Evolutionary conservation across 2,113 vertebrate species (phyloP), one percentile per base, ranked within the genome.

Genomic region (Rhynchomys soricoides): DNA sequence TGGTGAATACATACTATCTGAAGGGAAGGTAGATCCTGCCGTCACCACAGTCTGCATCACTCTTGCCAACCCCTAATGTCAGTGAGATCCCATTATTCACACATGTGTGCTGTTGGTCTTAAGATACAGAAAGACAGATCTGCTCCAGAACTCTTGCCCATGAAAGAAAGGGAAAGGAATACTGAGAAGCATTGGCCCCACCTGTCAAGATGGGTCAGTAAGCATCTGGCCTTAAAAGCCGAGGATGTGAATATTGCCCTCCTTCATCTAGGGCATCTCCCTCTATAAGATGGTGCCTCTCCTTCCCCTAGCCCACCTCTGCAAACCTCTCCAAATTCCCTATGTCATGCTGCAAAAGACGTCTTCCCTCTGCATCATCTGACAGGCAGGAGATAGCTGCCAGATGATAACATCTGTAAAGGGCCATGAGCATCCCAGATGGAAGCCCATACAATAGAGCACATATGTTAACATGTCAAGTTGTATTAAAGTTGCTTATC

Each of bases 391-490:
- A 57, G 74, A 52, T 34, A 43, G 57, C 87, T 88, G 48, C 43
- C 83, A 75, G 73, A n/a, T 90, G 83, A 95, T 66, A 97, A 24
- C 90, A 90, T 93, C 95, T 95, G n/a, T 37, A 78, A 50, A 92
- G 52, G 70, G 50, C 2, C 0, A 21, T 4, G 21, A 94, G n/a
- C 64, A 37, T 92, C 70, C 81, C 50, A 75, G 70, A 81, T 87
- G 74, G n/a, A 90, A 95, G 64, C 7, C 66, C 6, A 0, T 45
- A 88, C 34, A 45, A 37, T 16, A 13, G 59, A 55, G 19, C 1
- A 34, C 0, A 1, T 45, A 40, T 17, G 77, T 45, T 64, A 86
- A 62, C 74, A 52, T 7, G 13, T 0, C 15, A 22, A 86, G 55
- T 50, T 21, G 68, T 57, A 91, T 64, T 74, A 48, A 86, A 57